These are phyloP conservation scores for Rousettus leschenaultii DNA, from an alignment of 2,113 vertebrate genomes.

Conservation along the genomic window DNA sequence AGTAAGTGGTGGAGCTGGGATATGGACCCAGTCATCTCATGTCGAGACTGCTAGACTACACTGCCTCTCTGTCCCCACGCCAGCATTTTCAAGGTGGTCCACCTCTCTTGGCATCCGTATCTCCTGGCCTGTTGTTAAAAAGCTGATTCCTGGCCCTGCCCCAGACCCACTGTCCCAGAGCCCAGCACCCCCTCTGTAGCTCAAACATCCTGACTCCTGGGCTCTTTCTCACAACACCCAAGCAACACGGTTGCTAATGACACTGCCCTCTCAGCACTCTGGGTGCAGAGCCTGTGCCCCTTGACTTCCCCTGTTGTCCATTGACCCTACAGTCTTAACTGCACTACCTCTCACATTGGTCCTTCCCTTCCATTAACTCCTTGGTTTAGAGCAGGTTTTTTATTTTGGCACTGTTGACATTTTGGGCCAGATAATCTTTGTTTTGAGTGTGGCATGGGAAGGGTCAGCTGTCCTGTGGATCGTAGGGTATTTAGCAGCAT, in stretches of 20 bases:
- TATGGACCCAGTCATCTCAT: background rate
- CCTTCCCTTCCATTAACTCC: background rate
- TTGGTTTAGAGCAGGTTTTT: background rate
- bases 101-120: rapidly evolving
- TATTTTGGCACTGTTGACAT: background rate
- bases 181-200: background rate
- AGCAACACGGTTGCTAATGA: too few relatives aligned
- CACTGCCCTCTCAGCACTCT: background rate
- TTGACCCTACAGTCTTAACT: too few relatives aligned
- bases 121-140: background rate
- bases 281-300: background rate
- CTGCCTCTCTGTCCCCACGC: background rate
- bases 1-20: background rate
- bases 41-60: background rate
- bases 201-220: background rate
- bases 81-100: background rate
- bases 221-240: background rate
- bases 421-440: background rate
- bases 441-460: background rate
- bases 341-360: rapidly evolving
- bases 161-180: background rate
- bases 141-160: background rate
- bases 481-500: background rate
- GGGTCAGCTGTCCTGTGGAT: background rate
- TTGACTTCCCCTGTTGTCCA: background rate